Percentiles rank a stretch among this genome's conserved stretches.
phyloP scores from a whole-genome alignment of 2,113 vertebrate genomes.

The Phodopus roborovskii region DNA sequence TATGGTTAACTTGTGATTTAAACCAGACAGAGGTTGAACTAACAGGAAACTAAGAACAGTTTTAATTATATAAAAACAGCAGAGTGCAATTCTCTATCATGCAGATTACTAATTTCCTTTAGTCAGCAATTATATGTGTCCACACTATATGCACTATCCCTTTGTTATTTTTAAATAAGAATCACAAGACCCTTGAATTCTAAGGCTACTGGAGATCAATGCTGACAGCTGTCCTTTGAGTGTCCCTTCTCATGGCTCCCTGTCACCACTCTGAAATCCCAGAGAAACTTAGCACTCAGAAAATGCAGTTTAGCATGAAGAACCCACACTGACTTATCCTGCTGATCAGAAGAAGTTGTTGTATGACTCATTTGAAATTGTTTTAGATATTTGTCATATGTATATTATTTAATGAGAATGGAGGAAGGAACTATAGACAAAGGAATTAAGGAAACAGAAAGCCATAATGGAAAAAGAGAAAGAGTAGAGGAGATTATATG shows the following conservation, averaged over 20 bases:
- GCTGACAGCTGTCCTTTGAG: neutral
- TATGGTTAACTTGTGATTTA: neutral
- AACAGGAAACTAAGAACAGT: neutral
- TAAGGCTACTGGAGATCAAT: neutral
- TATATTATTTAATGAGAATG: neutral
- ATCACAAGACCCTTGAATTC: neutral
- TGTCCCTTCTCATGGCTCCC: neutral
- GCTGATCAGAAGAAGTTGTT: neutral
- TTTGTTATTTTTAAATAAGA: constrained; percentile 33
- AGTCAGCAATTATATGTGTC: constrained; percentile 14
- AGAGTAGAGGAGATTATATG: neutral
- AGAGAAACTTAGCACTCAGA: neutral
- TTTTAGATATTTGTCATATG: neutral
- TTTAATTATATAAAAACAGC: constrained; percentile 20
- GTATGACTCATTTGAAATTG: constrained; percentile 13
- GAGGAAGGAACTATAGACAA: neutral
- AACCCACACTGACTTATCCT: neutral
- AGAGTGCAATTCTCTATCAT: neutral
- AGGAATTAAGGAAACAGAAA: neutral
- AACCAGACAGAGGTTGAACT: neutral
- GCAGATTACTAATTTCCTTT: constrained; percentile 33
- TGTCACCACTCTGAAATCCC: neutral
- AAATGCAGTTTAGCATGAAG: neutral
- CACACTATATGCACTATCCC: neutral
- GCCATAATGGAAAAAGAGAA: neutral